Evolutionary conservation across 1,140 invertebrate species (phyloP).

Genomic region (Pemphigus obesinymphae): DNA sequence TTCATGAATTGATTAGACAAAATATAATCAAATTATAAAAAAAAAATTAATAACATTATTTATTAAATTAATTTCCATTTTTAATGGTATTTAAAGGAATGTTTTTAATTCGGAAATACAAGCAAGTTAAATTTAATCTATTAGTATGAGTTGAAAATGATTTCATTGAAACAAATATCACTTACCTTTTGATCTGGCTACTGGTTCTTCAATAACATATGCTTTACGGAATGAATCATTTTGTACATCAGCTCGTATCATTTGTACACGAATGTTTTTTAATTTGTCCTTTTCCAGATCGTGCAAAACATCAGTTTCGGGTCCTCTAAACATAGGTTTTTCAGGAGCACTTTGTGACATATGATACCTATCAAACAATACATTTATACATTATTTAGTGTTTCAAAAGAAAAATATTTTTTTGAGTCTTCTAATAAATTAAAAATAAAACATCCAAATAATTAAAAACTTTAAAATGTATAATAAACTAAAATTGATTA

Average conservation of each 20-base stretch:
- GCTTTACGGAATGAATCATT: slow-evolving; percentile 25
- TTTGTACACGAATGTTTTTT: slow-evolving; percentile 31
- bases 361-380: slow-evolving; percentile 7
- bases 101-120: not conserved
- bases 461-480: too few relatives aligned
- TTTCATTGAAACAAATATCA: not conserved
- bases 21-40: not conserved
- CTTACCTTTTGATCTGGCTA: slow-evolving; percentile 28
- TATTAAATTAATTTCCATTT: not conserved
- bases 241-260: slow-evolving; percentile 28
- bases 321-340: slow-evolving; percentile 30
- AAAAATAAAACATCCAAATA: too few relatives aligned
- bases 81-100: not conserved
- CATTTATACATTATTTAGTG: not conserved
- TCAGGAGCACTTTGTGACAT: slow-evolving; percentile 16
- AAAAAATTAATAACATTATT: not conserved
- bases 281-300: slow-evolving; percentile 27
- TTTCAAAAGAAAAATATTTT: too few relatives aligned
- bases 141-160: not conserved
- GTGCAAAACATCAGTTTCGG: slow-evolving; percentile 34
- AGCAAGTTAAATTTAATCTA: not conserved
- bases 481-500: too few relatives aligned
- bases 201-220: slow-evolving; percentile 21
- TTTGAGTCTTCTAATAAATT: too few relatives aligned
- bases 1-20: not conserved